Base-by-base conservation (phyloP, 2,888 invertebrate genomes). In the Lordiphosa fenestrarum region DNA sequence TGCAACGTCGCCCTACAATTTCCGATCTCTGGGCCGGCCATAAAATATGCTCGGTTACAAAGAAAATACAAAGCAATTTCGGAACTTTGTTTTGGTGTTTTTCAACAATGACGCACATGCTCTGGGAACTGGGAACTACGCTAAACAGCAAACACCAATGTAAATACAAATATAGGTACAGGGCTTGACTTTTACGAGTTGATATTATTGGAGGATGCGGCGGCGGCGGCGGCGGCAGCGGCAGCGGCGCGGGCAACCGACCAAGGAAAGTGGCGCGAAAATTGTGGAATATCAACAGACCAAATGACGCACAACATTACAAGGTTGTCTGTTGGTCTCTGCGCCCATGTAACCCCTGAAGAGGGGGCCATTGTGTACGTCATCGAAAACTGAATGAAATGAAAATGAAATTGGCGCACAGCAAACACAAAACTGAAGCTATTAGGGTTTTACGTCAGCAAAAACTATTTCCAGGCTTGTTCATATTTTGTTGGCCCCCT, bases 361-460 rank as follows among this genome's bases (percentile, higher is more conserved):
- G 30, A 30, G 30, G 30, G 30, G 30, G 30, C 30, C 30, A 25
- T 30, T 30, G 30, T 30, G 30, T 77, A 80, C 80, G 80, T 80
- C 80, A 80, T 84, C 66, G 67, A 78, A 70, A 48, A 63, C 49
- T 69, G 70, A 78, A 80, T 72, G 80, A 80, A 78, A 74, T 67
- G 81, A 81, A 84, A 83, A 63, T 66, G 69, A 76, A 75, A 74
- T 71, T 73, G 53, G 66, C 78, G 84, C 44, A 33, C 48, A 12
- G 37, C 42, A 13, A 40, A 53, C 39, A 13, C 9, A 40, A 53
- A 53, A 60, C 21, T 30, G 30, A 30, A 30, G 30, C 30, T 30
- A 25, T 30, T 30, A 30, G 30, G 30, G 30, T 30, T 30, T 30
- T 30, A 30, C 30, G 30, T 30, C 30, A 30, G 30, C 44, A 60